Conservation (phyloP, 2,797 vertebrate species). For the Chelonia mydas region DNA sequence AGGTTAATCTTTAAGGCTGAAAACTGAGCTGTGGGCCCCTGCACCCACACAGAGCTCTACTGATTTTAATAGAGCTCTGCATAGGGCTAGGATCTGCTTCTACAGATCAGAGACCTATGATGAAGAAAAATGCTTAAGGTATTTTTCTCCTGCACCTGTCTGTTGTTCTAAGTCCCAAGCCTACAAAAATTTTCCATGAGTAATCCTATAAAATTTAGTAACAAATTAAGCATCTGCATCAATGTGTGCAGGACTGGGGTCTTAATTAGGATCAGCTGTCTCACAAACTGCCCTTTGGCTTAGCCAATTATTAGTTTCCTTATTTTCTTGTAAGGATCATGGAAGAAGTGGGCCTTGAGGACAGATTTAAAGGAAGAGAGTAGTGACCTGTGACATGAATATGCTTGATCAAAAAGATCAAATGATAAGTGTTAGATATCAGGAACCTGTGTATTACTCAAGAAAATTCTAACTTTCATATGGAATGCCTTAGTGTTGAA, state of each 20-base stretch:
- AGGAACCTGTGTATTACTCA: neutral
- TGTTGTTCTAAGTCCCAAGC: neutral
- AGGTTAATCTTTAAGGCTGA: neutral
- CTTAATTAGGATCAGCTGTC: neutral
- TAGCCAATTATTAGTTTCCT: neutral
- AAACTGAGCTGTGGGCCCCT: neutral
- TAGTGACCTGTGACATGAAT: neutral
- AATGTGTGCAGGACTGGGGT: neutral
- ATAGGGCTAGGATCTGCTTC: neutral
- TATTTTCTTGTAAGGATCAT: neutral
- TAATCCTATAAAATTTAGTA: neutral
- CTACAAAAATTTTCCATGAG: fast-evolving
- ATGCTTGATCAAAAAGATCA: neutral
- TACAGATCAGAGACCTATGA: neutral
- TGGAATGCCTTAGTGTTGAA: neutral
- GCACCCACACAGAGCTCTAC: neutral
- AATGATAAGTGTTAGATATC: neutral
- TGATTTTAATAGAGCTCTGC: neutral
- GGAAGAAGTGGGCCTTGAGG: neutral
- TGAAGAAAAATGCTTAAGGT: neutral
- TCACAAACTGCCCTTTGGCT: neutral
- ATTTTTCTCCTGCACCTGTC: neutral
- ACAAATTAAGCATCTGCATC: neutral
- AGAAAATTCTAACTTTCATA: neutral
- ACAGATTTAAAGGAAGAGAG: neutral